Evolutionary conservation across 2,113 vertebrate genomes (phyloP).

Genomic region (Trinectes maculatus): DNA sequence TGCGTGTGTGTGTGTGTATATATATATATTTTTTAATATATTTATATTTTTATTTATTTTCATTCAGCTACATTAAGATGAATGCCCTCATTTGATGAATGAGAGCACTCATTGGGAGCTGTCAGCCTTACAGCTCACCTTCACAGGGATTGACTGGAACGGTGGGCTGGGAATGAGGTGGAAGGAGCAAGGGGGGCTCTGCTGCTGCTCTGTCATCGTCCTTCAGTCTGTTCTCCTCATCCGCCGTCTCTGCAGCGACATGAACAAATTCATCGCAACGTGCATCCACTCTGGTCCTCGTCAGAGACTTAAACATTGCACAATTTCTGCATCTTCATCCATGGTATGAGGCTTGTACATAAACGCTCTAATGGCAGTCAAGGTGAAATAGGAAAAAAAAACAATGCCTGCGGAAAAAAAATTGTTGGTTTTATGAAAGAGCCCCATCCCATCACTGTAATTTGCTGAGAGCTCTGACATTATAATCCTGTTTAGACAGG

Average conservation of each 20-base stretch:
- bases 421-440: conserved; percentile 72
- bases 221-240: conserved; percentile 76
- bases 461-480: conserved; percentile 65
- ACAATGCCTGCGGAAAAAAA: conserved; percentile 71
- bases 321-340: conserved; percentile 37
- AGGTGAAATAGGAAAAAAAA: conserved; percentile 68
- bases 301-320: conserved; percentile 42
- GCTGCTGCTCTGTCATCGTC: conserved; percentile 55
- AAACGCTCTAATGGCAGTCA: conserved; percentile 58
- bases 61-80: conserved; percentile 16
- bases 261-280: conserved; percentile 48
- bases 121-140: conserved; percentile 60
- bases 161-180: conserved; percentile 36
- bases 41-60: too few relatives aligned
- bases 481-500: conserved; percentile 75
- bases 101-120: conserved; percentile 22
- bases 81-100: conserved; percentile 24
- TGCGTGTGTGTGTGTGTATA: too few relatives aligned
- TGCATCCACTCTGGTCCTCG: conserved; percentile 17
- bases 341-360: conserved; percentile 33
- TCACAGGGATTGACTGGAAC: conserved; percentile 72
- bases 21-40: too few relatives aligned
- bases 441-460: conserved; percentile 70
- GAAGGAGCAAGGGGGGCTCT: conserved; percentile 33
- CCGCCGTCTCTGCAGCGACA: conserved; percentile 67